Base-by-base conservation (phyloP, 2,888 invertebrate species). In the Harpagoxenus sublaevis region DNA sequence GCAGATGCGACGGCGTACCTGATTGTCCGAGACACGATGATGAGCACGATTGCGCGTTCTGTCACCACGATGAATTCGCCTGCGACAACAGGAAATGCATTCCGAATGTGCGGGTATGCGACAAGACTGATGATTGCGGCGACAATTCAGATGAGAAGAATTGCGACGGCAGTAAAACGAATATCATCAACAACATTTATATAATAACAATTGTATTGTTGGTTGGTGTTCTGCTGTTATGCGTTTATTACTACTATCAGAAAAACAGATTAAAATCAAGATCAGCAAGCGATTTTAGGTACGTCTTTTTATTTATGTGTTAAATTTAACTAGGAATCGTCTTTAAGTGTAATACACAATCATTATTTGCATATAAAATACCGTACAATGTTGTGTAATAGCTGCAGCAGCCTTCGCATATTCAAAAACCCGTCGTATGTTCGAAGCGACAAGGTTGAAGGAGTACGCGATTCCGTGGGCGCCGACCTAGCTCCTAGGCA, bases 81-180 rank as follows among this genome's bases (percentile, higher is more conserved):
- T 97, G 97, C 94, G 91, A 94, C 35, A 96, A 97, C 95, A 95
- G 95, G 75, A 96, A 95, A 65, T 96, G 98, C 89, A 96, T 98
- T 53, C 95, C 96, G 0, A 90, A 91, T 2, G 92, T 94, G 10
- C 97, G 97, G 96, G 91, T 96, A 87, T 97, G 96, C 95, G 96
- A 98, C 90, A 35, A 35, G 0, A 92, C 93, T 0, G 95, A 96
- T 75, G 97, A 98, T 92, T 98, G 98, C 92, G 94, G 94, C 0
- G 98, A 98, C 92, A 96, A 96, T 15, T 97, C 97, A 0, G 98
- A 98, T 92, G 98, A 98, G 93, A 89, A 89, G 9, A 92, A 93
- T 55, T 95, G 95, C 86, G 83, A 87, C 2, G 87, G 84, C 4
- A 10, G 31, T 84, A 85, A 70, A 15, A 71, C 39, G 78, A 23